These are phyloP conservation scores for Fulica atra DNA, from an alignment of 2,113 vertebrate genomes.

Conservation along the genomic window DNA sequence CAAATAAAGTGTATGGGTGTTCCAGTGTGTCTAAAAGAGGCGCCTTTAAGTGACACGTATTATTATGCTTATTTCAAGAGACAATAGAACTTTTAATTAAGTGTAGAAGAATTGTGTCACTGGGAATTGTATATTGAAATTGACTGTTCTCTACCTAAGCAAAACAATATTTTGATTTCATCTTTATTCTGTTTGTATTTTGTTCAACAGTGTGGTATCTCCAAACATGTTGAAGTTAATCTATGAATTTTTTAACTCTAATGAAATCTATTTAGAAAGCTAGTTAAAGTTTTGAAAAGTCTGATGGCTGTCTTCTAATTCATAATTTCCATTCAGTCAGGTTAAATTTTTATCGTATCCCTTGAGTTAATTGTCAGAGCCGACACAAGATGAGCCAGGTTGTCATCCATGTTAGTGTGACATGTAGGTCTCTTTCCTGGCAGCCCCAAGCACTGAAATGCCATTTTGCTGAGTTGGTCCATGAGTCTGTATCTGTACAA, in stretches of 20 bases:
- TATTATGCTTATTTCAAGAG: not conserved
- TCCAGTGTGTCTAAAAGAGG: not conserved
- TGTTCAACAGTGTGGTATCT: not conserved
- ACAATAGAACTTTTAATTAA: slow-evolving; percentile 25
- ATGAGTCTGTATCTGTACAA: not conserved
- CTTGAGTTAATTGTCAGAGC: not conserved
- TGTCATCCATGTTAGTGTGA: not conserved
- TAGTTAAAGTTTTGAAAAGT: not conserved
- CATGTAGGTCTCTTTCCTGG: not conserved
- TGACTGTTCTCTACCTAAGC: not conserved
- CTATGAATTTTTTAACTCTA: not conserved
- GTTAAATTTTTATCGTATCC: not conserved
- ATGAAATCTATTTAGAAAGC: not conserved
- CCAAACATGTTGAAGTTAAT: not conserved
- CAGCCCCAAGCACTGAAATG: not conserved
- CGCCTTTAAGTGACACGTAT: not conserved
- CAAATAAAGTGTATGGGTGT: not conserved
- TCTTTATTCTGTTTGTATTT: slow-evolving; percentile 28
- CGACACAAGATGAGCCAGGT: not conserved
- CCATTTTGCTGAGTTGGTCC: not conserved
- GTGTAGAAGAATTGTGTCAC: not conserved
- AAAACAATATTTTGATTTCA: not conserved
- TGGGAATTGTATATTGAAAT: not conserved
- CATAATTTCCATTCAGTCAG: not conserved
- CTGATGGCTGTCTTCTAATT: not conserved